phyloP scores from a whole-genome alignment of 1,140 invertebrate species.

The Antheraea mylitta region DNA sequence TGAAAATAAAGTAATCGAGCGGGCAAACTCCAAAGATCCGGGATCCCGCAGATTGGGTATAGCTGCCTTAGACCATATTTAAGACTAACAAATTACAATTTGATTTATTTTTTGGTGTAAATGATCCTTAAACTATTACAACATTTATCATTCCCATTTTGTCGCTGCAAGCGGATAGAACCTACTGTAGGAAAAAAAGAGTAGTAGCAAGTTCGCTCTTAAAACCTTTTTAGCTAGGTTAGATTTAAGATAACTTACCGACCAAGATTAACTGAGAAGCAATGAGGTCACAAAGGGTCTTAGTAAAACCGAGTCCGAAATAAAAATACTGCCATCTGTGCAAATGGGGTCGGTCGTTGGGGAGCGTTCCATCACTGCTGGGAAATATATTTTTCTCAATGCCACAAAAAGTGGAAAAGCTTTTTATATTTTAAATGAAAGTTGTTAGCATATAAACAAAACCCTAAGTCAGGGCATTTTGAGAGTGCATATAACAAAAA shows the following conservation, averaged over 20 bases:
- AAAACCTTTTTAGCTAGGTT: background rate
- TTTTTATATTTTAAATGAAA: slow-evolving; percentile 7
- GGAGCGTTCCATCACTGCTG: slow-evolving; percentile 13
- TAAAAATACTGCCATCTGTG: slow-evolving; percentile 24
- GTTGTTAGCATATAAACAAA: background rate
- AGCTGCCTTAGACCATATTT: too few relatives aligned
- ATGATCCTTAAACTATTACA: background rate
- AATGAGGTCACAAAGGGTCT: slow-evolving; percentile 11
- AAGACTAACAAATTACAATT: too few relatives aligned
- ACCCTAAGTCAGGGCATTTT: too few relatives aligned
- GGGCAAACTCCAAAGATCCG: too few relatives aligned
- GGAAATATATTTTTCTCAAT: slow-evolving; percentile 18
- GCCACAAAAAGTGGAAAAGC: slow-evolving; percentile 17
- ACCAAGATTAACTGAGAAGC: slow-evolving; percentile 7
- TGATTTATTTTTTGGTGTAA: too few relatives aligned
- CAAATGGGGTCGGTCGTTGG: slow-evolving; percentile 18
- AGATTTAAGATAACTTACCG: slow-evolving; percentile 4
- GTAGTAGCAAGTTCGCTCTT: background rate
- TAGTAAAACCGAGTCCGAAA: slow-evolving; percentile 13
- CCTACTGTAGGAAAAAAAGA: background rate
- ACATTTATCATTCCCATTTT: background rate
- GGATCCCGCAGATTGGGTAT: too few relatives aligned
- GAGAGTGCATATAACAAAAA: too few relatives aligned
- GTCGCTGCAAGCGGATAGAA: background rate
- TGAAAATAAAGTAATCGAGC: too few relatives aligned